These are phyloP conservation scores for Arenicola marina DNA, from an alignment of 2,888 invertebrate genomes.

Conservation along the genomic window DNA sequence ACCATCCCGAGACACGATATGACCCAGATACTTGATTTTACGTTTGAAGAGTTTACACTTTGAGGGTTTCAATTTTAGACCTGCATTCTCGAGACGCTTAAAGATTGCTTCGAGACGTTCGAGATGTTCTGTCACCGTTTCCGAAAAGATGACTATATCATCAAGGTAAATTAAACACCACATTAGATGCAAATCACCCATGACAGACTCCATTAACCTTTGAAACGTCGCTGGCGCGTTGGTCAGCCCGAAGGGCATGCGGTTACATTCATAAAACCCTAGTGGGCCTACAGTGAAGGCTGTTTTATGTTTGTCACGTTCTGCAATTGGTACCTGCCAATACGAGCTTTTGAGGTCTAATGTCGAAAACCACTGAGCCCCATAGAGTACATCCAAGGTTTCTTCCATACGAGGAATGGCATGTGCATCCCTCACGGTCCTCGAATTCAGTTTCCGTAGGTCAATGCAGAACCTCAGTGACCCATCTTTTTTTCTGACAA, in stretches of 20 bases:
- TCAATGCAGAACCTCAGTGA: background rate
- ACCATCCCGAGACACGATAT: too few species aligned
- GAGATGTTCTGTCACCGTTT: too few species aligned
- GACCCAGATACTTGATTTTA: too few species aligned
- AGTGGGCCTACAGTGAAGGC: constrained; percentile 1
- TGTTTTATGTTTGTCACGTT: background rate
- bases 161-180: too few species aligned
- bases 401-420: background rate
- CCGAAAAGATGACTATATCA: too few species aligned
- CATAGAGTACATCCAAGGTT: background rate
- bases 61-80: too few species aligned
- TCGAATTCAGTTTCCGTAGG: background rate
- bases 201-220: background rate
- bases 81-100: too few species aligned
- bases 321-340: background rate
- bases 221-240: background rate
- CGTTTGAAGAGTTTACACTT: too few species aligned
- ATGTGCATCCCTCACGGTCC: background rate
- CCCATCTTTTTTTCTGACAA: background rate
- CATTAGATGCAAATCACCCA: background rate
- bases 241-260: background rate
- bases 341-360: background rate
- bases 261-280: background rate
- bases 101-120: too few species aligned
- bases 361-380: background rate